phyloP scores from a whole-genome alignment of 2,888 invertebrate genomes.

The Tipula vernalis region DNA sequence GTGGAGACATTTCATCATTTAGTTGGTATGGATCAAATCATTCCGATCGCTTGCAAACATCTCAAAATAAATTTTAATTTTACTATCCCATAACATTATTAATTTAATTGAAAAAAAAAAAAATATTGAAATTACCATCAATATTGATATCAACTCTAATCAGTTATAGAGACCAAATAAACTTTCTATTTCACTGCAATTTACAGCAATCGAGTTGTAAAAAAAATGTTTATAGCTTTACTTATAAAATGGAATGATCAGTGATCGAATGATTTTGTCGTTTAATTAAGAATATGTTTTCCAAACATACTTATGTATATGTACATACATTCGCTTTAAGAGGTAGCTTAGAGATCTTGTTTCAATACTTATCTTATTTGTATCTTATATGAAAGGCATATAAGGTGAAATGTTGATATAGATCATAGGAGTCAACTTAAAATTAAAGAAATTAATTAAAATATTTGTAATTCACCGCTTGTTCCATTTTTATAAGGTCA shows the following conservation, averaged over 20 bases:
- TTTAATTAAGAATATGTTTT: neutral
- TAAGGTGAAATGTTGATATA: neutral
- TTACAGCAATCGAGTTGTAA: neutral
- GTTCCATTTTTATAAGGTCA: too few species aligned
- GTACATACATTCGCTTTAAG: neutral
- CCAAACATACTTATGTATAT: neutral
- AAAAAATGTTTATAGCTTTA: neutral
- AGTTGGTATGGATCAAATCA: neutral
- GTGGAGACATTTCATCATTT: neutral
- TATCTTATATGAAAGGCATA: neutral
- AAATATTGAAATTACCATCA: neutral
- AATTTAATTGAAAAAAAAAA: neutral
- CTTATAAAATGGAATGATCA: neutral
- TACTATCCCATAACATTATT: neutral
- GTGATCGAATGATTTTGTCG: neutral
- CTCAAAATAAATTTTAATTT: too few species aligned
- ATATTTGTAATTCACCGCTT: too few species aligned
- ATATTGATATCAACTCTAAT: neutral
- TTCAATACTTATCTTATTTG: neutral
- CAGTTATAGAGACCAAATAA: neutral
- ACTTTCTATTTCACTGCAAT: neutral
- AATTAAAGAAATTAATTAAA: too few species aligned
- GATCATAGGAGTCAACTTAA: neutral
- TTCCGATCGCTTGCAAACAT: too few species aligned
- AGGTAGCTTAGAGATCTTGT: neutral